phyloP scores from a whole-genome alignment of 1,140 invertebrate genomes.

The Drosophila arawakana region DNA sequence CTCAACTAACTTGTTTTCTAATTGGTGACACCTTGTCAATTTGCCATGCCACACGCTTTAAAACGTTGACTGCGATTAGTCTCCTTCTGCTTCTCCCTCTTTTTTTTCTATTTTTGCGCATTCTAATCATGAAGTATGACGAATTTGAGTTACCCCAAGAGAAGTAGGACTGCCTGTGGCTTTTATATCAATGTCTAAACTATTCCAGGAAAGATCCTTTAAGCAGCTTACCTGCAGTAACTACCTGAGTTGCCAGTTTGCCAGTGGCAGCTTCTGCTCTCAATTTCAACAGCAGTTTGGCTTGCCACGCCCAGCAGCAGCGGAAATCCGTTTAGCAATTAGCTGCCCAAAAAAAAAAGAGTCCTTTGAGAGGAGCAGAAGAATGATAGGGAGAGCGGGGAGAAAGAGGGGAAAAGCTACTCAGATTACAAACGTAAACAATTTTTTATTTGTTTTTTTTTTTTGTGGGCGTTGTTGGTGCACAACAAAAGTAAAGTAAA shows the following conservation, averaged over 20 bases:
- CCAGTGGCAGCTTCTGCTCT: slow-evolving; percentile 50
- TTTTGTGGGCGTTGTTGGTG: slow-evolving; percentile 45
- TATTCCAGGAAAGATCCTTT: slow-evolving; percentile 67
- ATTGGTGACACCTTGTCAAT: slow-evolving; percentile 81
- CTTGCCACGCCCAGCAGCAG: slow-evolving; percentile 68
- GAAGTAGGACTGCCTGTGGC: slow-evolving; percentile 62
- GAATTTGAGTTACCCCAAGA: slow-evolving; percentile 54
- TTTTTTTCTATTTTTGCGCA: slow-evolving; percentile 42
- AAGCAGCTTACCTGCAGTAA: slow-evolving; percentile 63
- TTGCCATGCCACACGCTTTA: slow-evolving; percentile 78
- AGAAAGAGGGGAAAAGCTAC: slow-evolving; percentile 29
- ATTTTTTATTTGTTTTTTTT: slow-evolving; percentile 18
- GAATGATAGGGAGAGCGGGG: background rate
- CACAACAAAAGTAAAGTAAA: slow-evolving; percentile 38
- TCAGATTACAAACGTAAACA: slow-evolving; percentile 70
- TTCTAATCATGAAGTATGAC: slow-evolving; percentile 67
- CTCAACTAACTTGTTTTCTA: slow-evolving; percentile 74
- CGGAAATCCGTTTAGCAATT: slow-evolving; percentile 81
- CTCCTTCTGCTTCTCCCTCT: slow-evolving; percentile 9
- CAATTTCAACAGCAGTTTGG: slow-evolving; percentile 63
- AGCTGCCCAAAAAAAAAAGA: slow-evolving; percentile 29
- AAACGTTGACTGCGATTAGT: slow-evolving; percentile 69
- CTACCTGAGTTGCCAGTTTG: slow-evolving; percentile 22
- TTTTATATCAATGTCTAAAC: slow-evolving; percentile 81
- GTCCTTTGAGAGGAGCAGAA: background rate